Evolutionary conservation across 2,888 invertebrate species (phyloP).

Genomic region (Tachina lurida): DNA sequence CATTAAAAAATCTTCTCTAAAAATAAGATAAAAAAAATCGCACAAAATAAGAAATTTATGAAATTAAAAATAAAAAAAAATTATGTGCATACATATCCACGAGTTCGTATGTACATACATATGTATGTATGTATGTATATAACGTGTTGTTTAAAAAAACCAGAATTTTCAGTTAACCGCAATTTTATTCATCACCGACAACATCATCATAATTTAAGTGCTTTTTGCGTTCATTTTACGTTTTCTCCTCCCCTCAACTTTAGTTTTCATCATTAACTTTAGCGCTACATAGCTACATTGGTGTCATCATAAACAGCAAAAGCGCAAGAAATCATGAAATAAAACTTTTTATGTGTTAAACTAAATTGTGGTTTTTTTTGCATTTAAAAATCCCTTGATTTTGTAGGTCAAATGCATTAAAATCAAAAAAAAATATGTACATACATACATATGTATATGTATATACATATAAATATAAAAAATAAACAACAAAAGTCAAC

Average conservation of each 20-base stretch:
- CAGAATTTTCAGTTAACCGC: constrained; percentile 37
- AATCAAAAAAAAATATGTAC: background rate
- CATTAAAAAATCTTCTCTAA: too few species aligned
- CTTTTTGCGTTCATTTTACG: constrained; percentile 19
- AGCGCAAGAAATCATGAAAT: constrained; percentile 62
- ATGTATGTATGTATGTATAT: background rate
- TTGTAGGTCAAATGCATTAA: constrained; percentile 68
- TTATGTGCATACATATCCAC: too few species aligned
- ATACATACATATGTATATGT: too few species aligned
- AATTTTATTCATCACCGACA: constrained; percentile 37
- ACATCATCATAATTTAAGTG: constrained; percentile 46
- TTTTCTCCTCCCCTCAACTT: constrained; percentile 6
- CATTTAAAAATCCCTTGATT: constrained; percentile 46
- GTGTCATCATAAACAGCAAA: constrained; percentile 63
- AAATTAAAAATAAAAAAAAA: too few species aligned
- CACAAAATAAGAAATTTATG: too few species aligned
- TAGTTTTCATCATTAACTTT: constrained; percentile 57
- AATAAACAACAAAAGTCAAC: constrained; percentile 9
- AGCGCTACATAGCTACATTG: constrained; percentile 57
- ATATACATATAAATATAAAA: background rate
- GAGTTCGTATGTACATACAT: too few species aligned
- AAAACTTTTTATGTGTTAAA: constrained; percentile 60
- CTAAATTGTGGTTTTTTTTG: constrained; percentile 48
- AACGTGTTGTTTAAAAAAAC: constrained; percentile 1
- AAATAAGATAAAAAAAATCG: too few species aligned